Conservation (phyloP, 2,113 vertebrate species). For the Nerophis ophidion region DNA sequence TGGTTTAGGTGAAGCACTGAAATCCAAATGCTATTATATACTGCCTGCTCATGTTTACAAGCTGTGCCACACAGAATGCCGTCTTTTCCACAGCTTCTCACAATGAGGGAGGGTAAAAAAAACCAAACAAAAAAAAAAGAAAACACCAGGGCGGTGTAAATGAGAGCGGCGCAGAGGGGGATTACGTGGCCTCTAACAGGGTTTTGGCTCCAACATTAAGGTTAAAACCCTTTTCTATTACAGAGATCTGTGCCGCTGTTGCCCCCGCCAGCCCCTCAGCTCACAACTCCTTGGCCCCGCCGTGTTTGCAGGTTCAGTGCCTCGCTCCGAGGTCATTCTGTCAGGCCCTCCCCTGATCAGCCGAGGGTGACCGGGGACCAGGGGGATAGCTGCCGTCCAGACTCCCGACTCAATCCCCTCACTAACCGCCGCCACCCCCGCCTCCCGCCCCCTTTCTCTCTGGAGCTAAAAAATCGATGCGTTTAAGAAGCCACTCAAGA, state of each 20-base stretch:
- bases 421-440: background rate
- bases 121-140: constrained; percentile 11
- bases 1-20: background rate
- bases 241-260: constrained; percentile 68
- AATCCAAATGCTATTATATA: background rate
- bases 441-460: background rate
- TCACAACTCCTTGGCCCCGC: constrained; percentile 62
- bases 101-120: background rate
- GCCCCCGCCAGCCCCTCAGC: constrained; percentile 55
- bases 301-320: constrained; percentile 76
- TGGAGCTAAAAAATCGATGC: constrained; percentile 74
- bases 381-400: constrained; percentile 56
- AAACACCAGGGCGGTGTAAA: constrained; percentile 53
- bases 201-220: constrained; percentile 77
- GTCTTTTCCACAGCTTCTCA: constrained; percentile 33
- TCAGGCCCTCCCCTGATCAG: constrained; percentile 63
- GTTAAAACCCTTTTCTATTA: constrained; percentile 81
- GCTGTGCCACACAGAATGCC: constrained; percentile 15
- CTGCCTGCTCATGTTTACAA: constrained; percentile 14
- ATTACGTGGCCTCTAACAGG: constrained; percentile 75
- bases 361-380: constrained; percentile 67
- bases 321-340: constrained; percentile 70
- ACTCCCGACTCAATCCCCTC: constrained; percentile 30
- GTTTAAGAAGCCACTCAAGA: constrained; percentile 74
- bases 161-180: constrained; percentile 64